A percentile compares a stretch with the other conserved stretches of the same genome.
Evolutionary conservation across 2,888 invertebrate species (phyloP).

Genomic region (Cyclophora punctaria): DNA sequence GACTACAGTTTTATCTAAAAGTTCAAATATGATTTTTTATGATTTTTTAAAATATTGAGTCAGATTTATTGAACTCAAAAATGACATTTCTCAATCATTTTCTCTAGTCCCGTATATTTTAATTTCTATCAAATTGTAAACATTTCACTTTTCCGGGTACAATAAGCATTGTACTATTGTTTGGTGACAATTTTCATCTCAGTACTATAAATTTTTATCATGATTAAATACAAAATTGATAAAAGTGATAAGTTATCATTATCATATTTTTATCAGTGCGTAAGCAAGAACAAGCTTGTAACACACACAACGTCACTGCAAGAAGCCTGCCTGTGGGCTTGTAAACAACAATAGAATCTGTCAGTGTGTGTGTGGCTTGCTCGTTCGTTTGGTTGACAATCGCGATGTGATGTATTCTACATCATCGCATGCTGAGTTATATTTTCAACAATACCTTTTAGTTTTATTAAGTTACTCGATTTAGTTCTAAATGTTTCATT

Average conservation of each 20-base stretch:
- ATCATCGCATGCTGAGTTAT: conserved; percentile 74
- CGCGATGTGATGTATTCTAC: conserved; percentile 75
- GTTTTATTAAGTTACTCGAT: conserved; percentile 67
- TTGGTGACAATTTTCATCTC: no score
- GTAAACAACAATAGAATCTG: conserved; percentile 59
- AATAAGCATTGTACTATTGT: no score
- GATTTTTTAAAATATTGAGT: no score
- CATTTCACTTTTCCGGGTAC: no score
- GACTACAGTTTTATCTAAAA: no score
- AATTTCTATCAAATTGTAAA: no score
- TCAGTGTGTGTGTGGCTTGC: conserved; percentile 69
- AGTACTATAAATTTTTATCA: no score
- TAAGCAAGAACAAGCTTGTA: conserved; percentile 55
- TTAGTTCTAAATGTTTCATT: conserved; percentile 74
- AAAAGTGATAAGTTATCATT: conserved; percentile 49
- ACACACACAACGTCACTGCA: conserved; percentile 33
- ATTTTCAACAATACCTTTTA: conserved; percentile 70
- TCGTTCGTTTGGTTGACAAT: conserved; percentile 73
- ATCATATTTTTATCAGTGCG: conserved; percentile 67
- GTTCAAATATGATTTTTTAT: no score
- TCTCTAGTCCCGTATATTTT: no score
- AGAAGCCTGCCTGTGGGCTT: conserved; percentile 47
- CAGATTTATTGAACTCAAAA: no score
- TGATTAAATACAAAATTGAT: conserved; percentile 5
- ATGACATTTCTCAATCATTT: no score